phyloP scores from a whole-genome alignment of 1,140 invertebrate genomes.

The Drosophila punjabiensis region DNA sequence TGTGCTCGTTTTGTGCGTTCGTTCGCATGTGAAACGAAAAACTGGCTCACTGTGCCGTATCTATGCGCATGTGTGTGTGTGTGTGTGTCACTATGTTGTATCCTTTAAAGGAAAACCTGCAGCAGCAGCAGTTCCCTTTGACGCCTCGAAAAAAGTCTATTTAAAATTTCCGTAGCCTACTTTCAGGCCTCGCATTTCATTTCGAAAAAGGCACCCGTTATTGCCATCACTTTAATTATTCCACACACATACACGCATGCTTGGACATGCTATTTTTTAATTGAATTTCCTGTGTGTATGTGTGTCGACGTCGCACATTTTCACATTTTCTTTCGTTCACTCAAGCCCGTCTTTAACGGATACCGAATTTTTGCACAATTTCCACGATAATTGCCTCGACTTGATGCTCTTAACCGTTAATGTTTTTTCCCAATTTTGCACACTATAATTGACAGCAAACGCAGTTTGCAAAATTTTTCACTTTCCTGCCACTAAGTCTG shows the following conservation, averaged over 20 bases:
- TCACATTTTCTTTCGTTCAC: constrained; percentile 33
- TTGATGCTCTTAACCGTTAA: background rate
- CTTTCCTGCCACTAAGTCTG: constrained; percentile 53
- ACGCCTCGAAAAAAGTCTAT: constrained; percentile 16
- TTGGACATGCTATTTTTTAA: constrained; percentile 47
- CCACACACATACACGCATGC: constrained; percentile 22
- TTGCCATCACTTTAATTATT: constrained; percentile 29
- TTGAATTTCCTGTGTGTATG: constrained; percentile 59
- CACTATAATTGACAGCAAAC: constrained; percentile 56
- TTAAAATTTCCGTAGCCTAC: constrained; percentile 19
- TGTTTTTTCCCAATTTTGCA: constrained; percentile 30
- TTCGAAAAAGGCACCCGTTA: constrained; percentile 4
- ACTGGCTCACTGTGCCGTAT: constrained; percentile 61
- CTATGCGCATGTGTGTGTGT: constrained; percentile 46
- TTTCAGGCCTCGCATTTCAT: constrained; percentile 8
- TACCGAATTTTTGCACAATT: constrained; percentile 58
- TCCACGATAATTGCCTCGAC: constrained; percentile 27
- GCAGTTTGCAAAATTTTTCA: constrained; percentile 70
- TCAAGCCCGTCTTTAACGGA: constrained; percentile 43
- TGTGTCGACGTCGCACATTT: constrained; percentile 44
- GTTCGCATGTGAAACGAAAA: constrained; percentile 52
- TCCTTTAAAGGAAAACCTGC: constrained; percentile 52
- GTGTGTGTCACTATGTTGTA: constrained; percentile 37
- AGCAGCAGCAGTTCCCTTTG: constrained; percentile 20
- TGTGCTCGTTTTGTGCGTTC: constrained; percentile 68